These are phyloP conservation scores for Porphyrio hochstetteri DNA, from an alignment of 2,113 vertebrate genomes.

Conservation along the genomic window DNA sequence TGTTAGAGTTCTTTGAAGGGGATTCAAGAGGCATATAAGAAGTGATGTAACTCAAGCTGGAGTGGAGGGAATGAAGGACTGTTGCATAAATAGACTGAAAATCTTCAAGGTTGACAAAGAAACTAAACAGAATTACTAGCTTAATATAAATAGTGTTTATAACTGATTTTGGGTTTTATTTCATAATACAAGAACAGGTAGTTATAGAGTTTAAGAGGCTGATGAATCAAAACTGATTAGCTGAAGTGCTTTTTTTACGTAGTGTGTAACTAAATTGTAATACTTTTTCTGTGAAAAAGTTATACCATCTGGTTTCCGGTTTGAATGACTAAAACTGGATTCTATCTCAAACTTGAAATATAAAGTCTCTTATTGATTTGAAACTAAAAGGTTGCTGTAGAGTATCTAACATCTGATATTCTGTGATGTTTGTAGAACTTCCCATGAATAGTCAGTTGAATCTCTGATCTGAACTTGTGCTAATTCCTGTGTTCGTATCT, in stretches of 20 bases:
- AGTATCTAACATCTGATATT: neutral
- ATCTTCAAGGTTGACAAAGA: neutral
- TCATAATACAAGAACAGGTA: neutral
- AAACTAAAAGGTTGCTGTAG: neutral
- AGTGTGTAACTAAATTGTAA: neutral
- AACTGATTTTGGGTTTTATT: neutral
- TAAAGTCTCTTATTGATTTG: neutral
- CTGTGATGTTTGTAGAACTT: neutral
- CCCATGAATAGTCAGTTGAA: neutral
- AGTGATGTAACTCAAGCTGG: neutral
- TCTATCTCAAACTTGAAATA: neutral
- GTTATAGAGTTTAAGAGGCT: neutral
- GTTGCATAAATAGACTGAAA: neutral
- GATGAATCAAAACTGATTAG: neutral
- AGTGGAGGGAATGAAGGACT: neutral
- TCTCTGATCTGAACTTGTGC: neutral
- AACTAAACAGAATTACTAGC: neutral
- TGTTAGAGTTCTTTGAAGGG: neutral
- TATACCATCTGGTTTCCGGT: neutral
- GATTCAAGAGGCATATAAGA: neutral
- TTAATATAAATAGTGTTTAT: neutral
- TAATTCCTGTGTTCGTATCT: neutral
- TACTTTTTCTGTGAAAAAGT: neutral
- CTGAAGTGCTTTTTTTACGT: neutral
- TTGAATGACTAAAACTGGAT: neutral